Base-by-base conservation (phyloP, 2,888 invertebrate species). In the Blastobasis adustella region DNA sequence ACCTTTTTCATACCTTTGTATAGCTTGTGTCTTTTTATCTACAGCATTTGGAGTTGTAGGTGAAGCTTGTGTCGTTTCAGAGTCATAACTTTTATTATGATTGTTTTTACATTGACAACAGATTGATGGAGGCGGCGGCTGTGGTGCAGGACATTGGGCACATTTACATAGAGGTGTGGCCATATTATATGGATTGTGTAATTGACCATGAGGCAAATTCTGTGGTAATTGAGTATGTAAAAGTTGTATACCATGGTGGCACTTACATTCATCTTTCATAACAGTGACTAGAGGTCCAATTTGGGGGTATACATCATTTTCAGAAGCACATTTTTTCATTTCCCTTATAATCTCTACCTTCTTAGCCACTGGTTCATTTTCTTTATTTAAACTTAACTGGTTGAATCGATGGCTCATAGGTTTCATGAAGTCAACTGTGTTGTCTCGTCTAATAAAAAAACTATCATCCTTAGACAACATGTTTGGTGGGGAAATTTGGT, bases 381-480 rank as follows among this genome's bases (percentile, higher is more conserved):
- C 85, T 58, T 83, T 87, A 10, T 68, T 71, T 47, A 79, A 53
- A 55, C 56, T 65, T 44, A 80, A 52, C 36, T 56, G 67, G 49
- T 67, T 67, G 2, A 82, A 57, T 48, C 76, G 69, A 10, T 61
- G 65, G 37, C 71, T 63, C 43, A 81, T 37, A 50, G 73, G 62
- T 50, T 65, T 65, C 4, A 58, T 37, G 55, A 65, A 60, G 41
- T 71, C 73, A 1, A 64, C 62, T 48, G 80, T 61, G 57, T 80
- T 77, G 40, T 75, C 76, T 44, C 74, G 70, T 56, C 67, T 78
- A 51, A 87, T 67, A 54, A 88, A 88, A 57, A 87, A 88, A 52
- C 76, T 72, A 55, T 77, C 69, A 54, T 76, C 70, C 60, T 69
- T 78, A 10, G 57, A 60, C 5, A 76, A 57, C 5, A 69, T 52